A percentile compares a stretch with the other conserved stretches of the same genome.
phyloP scores from a whole-genome alignment of 2,113 vertebrate species.

The Myrmecophaga tridactyla region DNA sequence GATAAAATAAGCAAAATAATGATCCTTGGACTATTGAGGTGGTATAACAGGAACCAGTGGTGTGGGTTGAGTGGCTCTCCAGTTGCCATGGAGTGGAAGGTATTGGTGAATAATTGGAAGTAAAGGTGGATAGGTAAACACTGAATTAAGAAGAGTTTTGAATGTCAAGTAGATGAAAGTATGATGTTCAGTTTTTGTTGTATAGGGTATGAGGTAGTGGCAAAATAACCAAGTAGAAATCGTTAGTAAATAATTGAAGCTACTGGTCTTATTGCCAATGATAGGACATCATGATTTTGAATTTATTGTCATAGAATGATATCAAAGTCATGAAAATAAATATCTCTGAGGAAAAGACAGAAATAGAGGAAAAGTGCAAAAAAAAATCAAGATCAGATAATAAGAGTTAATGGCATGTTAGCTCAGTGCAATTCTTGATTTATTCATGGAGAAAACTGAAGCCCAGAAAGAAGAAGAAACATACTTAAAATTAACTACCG shows the following conservation, averaged over 20 bases:
- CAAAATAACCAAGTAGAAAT: background rate
- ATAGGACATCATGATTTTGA: background rate
- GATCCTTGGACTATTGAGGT: background rate
- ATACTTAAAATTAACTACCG: background rate
- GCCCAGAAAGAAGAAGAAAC: conserved; percentile 10
- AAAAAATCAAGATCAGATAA: background rate
- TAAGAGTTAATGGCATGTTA: background rate
- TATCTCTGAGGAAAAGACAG: background rate
- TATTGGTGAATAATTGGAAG: background rate
- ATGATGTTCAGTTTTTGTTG: background rate
- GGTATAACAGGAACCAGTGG: background rate
- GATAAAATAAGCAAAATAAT: background rate
- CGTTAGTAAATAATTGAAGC: background rate
- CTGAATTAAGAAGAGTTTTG: background rate
- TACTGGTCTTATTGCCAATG: background rate
- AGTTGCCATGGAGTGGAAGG: background rate
- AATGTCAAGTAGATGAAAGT: background rate
- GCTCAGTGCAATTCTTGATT: background rate
- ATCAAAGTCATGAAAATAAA: background rate
- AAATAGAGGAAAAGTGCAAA: background rate
- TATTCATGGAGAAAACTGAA: background rate
- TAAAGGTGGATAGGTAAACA: background rate
- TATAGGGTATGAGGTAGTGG: background rate
- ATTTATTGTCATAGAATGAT: background rate
- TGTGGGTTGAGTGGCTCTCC: background rate